These are phyloP conservation scores for Hypena proboscidalis DNA, from an alignment of 2,888 invertebrate species.

Conservation along the genomic window DNA sequence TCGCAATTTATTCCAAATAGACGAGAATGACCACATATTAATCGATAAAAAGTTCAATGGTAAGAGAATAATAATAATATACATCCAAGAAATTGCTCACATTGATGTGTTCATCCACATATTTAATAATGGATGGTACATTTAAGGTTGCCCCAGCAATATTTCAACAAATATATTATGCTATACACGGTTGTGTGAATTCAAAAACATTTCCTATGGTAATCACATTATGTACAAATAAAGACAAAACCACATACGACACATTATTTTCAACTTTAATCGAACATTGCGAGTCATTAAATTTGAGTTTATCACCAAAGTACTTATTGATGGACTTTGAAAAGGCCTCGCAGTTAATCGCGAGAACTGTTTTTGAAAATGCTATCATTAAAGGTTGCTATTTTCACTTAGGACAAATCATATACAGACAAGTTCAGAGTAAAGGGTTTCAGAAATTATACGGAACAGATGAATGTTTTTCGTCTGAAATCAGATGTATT, in stretches of 20 bases:
- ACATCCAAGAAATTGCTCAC: not conserved
- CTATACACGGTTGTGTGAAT: conserved; percentile 1
- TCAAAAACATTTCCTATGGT: not conserved
- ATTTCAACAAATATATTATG: not conserved
- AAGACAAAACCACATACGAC: not conserved
- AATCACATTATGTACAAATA: conserved; percentile 1
- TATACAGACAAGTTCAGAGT: not conserved
- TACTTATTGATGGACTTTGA: conserved; percentile 1
- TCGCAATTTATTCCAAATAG: not conserved
- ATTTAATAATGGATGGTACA: conserved; percentile 1
- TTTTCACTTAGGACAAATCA: not conserved
- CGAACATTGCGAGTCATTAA: not conserved
- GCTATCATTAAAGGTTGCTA: not conserved
- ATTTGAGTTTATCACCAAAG: not conserved
- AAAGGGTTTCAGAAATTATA: not conserved
- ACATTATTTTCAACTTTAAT: not conserved
- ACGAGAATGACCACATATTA: not conserved
- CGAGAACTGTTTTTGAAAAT: not conserved
- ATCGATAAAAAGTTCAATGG: not conserved
- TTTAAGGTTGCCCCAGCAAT: not conserved
- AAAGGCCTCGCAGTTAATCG: not conserved
- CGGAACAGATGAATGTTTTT: not conserved
- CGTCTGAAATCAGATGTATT: not conserved
- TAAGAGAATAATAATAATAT: not conserved
- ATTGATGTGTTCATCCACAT: not conserved